A percentile compares a stretch with the other conserved stretches of the same genome.
phyloP scores from a whole-genome alignment of 1,140 invertebrate genomes.

The Anadara kagoshimensis region DNA sequence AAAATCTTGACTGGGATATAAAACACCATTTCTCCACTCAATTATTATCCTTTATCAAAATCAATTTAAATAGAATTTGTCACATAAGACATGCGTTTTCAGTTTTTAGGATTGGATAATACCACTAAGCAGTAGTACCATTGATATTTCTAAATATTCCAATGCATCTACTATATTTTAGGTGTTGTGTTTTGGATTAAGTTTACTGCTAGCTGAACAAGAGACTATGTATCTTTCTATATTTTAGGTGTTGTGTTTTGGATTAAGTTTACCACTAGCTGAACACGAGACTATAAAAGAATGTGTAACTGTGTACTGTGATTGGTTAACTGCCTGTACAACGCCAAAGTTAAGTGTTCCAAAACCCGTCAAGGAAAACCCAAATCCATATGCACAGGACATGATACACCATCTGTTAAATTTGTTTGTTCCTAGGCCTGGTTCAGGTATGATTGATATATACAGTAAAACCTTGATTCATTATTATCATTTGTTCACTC shows the following conservation, averaged over 20 bases:
- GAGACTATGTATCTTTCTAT: constrained; percentile 84
- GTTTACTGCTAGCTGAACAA: constrained; percentile 90
- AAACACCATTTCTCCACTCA: too few species aligned
- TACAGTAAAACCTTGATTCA: too few species aligned
- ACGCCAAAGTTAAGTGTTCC: constrained; percentile 84
- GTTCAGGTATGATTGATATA: constrained; percentile 55
- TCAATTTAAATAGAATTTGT: too few species aligned
- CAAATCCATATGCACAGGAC: constrained; percentile 92
- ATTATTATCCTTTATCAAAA: too few species aligned
- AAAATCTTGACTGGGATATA: too few species aligned
- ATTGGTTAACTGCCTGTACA: constrained; percentile 93
- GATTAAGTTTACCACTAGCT: constrained; percentile 88
- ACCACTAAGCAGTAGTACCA: too few species aligned
- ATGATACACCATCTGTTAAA: constrained; percentile 96
- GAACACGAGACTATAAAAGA: constrained; percentile 96
- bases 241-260: constrained; percentile 88
- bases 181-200: constrained; percentile 94
- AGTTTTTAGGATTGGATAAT: not conserved
- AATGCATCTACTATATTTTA: constrained; percentile 49
- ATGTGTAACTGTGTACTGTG: constrained; percentile 97
- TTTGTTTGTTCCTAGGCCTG: constrained; percentile 90
- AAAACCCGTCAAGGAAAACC: constrained; percentile 88
- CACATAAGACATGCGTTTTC: too few species aligned
- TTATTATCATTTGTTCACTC: too few species aligned
- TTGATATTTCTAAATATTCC: not conserved